phyloP scores from a whole-genome alignment of 2,888 invertebrate species.

The Leucoptera coffeella region DNA sequence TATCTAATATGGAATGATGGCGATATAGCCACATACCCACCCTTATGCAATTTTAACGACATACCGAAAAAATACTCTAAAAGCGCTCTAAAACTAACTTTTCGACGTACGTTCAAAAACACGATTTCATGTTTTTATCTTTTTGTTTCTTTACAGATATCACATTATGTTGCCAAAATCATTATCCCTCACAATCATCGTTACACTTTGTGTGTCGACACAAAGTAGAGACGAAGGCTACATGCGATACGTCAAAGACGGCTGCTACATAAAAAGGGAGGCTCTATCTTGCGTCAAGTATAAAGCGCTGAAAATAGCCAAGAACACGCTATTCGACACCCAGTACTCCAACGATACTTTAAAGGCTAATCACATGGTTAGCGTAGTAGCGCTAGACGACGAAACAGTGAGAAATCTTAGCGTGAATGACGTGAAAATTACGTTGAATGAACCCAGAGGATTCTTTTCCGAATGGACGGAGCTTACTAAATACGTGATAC shows the following conservation, averaged over 20 bases:
- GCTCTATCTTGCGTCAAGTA: conserved; percentile 38
- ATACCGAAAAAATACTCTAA: too few species aligned
- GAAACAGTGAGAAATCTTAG: conserved; percentile 19
- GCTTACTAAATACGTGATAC: conserved; percentile 33
- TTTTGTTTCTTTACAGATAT: neutral
- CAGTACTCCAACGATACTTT: conserved; percentile 26
- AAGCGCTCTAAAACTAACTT: too few species aligned
- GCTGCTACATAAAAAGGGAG: conserved; percentile 30
- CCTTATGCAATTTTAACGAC: too few species aligned
- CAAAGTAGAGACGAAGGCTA: conserved; percentile 25
- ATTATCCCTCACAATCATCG: too few species aligned
- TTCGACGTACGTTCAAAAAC: too few species aligned
- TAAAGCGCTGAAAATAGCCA: conserved; percentile 35
- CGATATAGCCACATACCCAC: too few species aligned
- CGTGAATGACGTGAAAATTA: conserved; percentile 13
- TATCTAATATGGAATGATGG: too few species aligned
- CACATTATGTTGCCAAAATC: too few species aligned
- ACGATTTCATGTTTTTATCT: too few species aligned
- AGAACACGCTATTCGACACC: conserved; percentile 25
- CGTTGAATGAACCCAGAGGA: conserved; percentile 19
- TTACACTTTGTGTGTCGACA: too few species aligned
- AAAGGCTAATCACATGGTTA: conserved; percentile 23
- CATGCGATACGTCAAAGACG: conserved; percentile 32
- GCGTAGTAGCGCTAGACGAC: conserved; percentile 29
- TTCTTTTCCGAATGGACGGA: conserved; percentile 40